A percentile compares a stretch with the other conserved stretches of the same genome.
Conservation (phyloP, 2,888 invertebrate species). For the Andrena camellia region DNA sequence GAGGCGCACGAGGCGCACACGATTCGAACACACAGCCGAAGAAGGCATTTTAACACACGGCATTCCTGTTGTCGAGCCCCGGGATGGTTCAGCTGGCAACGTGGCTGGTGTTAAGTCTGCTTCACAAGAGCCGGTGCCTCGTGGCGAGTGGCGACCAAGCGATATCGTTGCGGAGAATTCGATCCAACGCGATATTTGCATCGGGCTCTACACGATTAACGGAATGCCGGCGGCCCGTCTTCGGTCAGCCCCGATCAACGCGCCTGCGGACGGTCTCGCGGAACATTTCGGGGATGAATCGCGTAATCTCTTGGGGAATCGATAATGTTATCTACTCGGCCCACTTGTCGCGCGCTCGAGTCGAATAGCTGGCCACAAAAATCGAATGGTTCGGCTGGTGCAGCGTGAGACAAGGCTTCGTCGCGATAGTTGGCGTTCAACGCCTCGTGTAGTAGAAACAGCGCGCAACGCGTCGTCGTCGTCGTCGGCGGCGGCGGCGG, state of each 20-base stretch:
- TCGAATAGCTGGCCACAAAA: not conserved
- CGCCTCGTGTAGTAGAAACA: constrained; percentile 35
- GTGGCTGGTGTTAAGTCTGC: constrained; percentile 79
- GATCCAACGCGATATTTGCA: constrained; percentile 66
- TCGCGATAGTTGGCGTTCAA: constrained; percentile 27
- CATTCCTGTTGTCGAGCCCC: constrained; percentile 83
- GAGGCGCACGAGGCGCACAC: constrained; percentile 50
- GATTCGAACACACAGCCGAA: constrained; percentile 66
- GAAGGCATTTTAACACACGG: constrained; percentile 84
- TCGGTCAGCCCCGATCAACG: too few relatives aligned
- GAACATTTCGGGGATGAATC: not conserved
- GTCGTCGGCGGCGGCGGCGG: constrained; percentile 21
- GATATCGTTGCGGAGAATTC: constrained; percentile 73
- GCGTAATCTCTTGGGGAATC: not conserved
- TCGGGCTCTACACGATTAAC: constrained; percentile 49
- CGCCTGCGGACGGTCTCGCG: too few relatives aligned
- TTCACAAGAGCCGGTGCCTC: constrained; percentile 71
- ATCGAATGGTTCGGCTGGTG: not conserved
- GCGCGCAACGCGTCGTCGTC: constrained; percentile 37
- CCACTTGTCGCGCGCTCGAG: not conserved
- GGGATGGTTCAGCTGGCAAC: constrained; percentile 83
- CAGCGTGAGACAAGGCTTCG: constrained; percentile 2
- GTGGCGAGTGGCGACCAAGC: constrained; percentile 62
- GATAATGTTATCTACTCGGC: not conserved
- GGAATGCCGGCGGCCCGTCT: constrained; percentile 22